Percentiles rank a stretch among this genome's conserved stretches.
These are phyloP conservation scores for Phylloscopus whistleri DNA, from an alignment of 2,113 vertebrate genomes.

Conservation along the genomic window DNA sequence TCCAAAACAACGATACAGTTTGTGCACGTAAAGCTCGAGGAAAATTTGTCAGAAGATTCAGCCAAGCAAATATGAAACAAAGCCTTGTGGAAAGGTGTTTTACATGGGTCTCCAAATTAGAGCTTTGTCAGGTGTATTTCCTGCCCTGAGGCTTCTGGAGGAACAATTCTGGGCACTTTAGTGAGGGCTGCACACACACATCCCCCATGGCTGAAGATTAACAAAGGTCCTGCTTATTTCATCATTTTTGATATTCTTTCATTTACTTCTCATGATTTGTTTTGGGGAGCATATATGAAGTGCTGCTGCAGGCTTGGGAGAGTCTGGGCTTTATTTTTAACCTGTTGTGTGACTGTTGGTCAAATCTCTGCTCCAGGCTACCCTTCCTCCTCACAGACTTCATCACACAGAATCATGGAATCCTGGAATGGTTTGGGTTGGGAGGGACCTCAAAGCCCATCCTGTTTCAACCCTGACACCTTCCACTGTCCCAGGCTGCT, in stretches of 20 bases:
- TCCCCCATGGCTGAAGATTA: neutral
- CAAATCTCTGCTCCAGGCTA: neutral
- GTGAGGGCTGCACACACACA: neutral
- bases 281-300: neutral
- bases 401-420: neutral
- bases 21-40: constrained; percentile 18
- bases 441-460: too few relatives aligned
- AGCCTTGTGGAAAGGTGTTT: constrained; percentile 19
- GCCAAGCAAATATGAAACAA: constrained; percentile 13
- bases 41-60: constrained; percentile 36
- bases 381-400: neutral
- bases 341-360: neutral
- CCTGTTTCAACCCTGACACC: too few relatives aligned
- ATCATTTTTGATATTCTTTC: neutral
- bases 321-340: neutral
- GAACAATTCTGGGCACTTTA: neutral
- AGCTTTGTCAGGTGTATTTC: constrained; percentile 41
- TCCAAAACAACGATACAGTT: constrained; percentile 72
- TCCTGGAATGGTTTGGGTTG: too few relatives aligned
- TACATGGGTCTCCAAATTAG: neutral
- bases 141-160: neutral
- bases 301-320: neutral
- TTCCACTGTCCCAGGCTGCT: too few relatives aligned
- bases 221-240: neutral
- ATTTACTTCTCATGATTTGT: neutral